Conservation (phyloP, 2,113 vertebrate genomes). For the Pelmatolapia mariae region DNA sequence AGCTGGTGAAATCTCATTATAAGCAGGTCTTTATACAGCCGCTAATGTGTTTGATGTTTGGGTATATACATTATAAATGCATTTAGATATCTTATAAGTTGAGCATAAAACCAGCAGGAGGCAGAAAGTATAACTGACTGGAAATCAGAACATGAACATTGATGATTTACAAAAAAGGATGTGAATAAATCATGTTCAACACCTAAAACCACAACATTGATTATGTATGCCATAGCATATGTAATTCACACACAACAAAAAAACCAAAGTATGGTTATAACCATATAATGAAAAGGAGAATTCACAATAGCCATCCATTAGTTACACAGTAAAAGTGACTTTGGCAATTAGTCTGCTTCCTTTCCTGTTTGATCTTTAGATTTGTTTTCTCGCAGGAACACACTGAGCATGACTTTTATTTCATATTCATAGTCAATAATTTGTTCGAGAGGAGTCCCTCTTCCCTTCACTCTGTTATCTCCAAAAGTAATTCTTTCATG, state of each 20-base stretch:
- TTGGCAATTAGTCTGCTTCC: neutral
- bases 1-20: neutral
- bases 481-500: neutral
- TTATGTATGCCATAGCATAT: neutral
- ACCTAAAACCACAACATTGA: neutral
- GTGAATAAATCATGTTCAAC: neutral
- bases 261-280: neutral
- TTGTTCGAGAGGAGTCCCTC: neutral
- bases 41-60: neutral
- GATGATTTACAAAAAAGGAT: neutral
- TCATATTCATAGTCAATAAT: neutral
- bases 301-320: neutral
- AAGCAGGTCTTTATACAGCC: neutral
- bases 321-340: neutral
- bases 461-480: neutral
- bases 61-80: neutral
- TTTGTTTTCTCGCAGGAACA: neutral
- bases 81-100: neutral
- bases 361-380: neutral
- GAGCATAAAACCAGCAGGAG: neutral
- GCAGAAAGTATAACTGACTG: neutral
- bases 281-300: neutral
- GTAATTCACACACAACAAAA: neutral
- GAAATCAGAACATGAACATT: neutral
- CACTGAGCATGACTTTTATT: neutral